These are phyloP conservation scores for Phainopepla nitens DNA, from an alignment of 2,113 vertebrate genomes.

Conservation along the genomic window DNA sequence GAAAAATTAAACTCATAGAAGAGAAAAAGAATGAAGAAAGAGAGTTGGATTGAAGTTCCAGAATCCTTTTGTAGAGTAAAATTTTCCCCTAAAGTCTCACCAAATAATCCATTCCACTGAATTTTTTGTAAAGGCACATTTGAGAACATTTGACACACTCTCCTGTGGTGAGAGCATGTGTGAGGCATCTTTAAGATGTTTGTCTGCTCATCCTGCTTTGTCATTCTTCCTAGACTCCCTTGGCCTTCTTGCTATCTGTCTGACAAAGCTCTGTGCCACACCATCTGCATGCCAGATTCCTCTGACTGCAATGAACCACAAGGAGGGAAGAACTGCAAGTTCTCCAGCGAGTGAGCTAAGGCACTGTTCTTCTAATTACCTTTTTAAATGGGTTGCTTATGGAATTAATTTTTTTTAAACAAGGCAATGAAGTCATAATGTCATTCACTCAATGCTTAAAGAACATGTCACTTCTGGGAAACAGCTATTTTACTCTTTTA, in stretches of 20 bases:
- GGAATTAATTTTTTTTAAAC: not conserved
- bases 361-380: not conserved
- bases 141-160: not conserved
- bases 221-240: constrained; percentile 15
- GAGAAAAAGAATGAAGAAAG: not conserved
- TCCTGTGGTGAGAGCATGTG: not conserved
- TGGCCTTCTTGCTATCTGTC: not conserved
- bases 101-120: not conserved
- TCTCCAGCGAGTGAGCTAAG: not conserved
- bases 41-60: not conserved
- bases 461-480: constrained; percentile 30
- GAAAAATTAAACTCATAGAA: not conserved
- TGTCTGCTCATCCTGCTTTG: not conserved
- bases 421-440: not conserved
- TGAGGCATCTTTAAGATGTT: not conserved
- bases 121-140: not conserved
- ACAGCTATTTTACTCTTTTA: not conserved
- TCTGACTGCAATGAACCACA: accelerated
- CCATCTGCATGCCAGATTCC: not conserved
- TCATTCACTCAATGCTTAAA: not conserved
- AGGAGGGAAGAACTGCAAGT: not conserved
- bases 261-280: not conserved
- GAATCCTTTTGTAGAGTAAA: not conserved
- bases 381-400: not conserved
- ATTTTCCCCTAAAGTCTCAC: not conserved